These are phyloP conservation scores for Engraulis encrasicolus DNA, from an alignment of 2,113 vertebrate genomes.

Conservation along the genomic window DNA sequence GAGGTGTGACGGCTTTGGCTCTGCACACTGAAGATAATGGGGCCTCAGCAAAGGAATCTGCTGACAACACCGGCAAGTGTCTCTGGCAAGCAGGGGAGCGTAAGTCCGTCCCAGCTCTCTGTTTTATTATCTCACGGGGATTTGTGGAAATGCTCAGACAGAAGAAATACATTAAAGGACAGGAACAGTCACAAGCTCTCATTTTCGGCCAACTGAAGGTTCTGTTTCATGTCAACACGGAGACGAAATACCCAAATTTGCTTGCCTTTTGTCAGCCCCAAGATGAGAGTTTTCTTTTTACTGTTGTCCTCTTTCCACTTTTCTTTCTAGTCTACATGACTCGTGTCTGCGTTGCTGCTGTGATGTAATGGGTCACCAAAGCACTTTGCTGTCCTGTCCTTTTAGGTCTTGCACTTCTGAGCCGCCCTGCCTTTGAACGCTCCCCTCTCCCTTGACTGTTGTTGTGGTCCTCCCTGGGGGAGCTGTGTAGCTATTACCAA, in stretches of 20 bases:
- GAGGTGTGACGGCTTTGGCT: background rate
- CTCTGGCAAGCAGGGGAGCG: background rate
- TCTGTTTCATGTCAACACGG: background rate
- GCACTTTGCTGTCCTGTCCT: background rate
- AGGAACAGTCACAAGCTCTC: background rate
- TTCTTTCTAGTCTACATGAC: background rate
- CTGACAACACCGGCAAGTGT: background rate
- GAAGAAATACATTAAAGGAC: background rate
- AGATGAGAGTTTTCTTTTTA: background rate
- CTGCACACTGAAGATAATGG: slow-evolving; percentile 6
- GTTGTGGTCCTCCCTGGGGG: background rate
- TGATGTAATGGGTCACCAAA: background rate
- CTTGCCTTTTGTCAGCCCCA: too few relatives aligned
- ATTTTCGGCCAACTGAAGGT: background rate
- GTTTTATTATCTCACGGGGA: background rate
- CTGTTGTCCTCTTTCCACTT: background rate
- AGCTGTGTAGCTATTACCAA: slow-evolving; percentile 15
- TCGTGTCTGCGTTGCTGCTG: background rate
- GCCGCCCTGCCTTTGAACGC: background rate
- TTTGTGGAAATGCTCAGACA: background rate
- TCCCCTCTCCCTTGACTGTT: background rate
- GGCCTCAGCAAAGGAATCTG: background rate
- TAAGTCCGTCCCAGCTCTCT: background rate
- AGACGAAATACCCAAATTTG: too few relatives aligned
- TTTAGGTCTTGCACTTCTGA: background rate